These are phyloP conservation scores for Dynastes maya DNA, from an alignment of 2,888 invertebrate genomes.

Conservation along the genomic window DNA sequence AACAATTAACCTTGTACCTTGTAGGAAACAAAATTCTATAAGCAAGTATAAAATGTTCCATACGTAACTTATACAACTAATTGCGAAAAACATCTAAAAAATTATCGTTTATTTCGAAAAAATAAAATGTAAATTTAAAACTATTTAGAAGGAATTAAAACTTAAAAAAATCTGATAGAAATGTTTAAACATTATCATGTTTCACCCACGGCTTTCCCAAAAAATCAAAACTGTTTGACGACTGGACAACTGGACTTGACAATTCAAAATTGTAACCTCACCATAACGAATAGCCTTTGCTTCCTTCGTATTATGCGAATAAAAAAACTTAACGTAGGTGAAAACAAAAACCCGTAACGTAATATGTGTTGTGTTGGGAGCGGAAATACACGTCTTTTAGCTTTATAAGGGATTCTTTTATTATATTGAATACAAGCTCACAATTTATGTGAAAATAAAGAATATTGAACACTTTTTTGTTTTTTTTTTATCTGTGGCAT, in stretches of 20 bases:
- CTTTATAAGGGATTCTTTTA: constrained; percentile 19
- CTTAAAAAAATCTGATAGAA: no score
- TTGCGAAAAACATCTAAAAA: no score
- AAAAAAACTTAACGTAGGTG: constrained; percentile 2
- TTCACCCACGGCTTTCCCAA: background rate
- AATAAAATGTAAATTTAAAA: no score
- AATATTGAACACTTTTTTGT: background rate
- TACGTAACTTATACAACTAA: no score
- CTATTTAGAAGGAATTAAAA: no score
- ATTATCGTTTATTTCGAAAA: no score
- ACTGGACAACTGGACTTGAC: background rate
- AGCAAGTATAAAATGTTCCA: no score
- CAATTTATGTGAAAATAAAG: no score
- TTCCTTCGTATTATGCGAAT: background rate
- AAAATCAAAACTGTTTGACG: no score
- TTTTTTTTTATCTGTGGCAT: background rate
- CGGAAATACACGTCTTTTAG: constrained; percentile 11
- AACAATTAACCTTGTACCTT: no score
- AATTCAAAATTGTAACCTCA: background rate
- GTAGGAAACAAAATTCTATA: no score
- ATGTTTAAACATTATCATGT: background rate
- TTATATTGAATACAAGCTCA: background rate
- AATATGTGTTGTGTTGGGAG: background rate
- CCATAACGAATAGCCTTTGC: background rate
- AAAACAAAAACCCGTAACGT: background rate